phyloP scores from a whole-genome alignment of 2,113 vertebrate species.

The Thalassarche chlororhynchos region DNA sequence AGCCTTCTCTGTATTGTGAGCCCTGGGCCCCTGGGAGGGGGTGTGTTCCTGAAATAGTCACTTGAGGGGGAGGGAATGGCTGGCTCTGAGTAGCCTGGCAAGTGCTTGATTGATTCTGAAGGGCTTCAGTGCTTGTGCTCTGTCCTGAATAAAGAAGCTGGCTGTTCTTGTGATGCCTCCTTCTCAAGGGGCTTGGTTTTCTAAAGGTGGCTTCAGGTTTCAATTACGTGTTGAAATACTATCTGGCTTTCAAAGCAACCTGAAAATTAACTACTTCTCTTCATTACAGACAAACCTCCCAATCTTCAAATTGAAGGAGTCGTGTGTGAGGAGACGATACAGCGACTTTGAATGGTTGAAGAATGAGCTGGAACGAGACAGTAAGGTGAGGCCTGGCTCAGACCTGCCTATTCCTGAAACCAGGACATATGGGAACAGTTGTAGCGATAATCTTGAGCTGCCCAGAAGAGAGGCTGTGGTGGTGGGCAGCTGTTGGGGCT shows the following conservation, averaged over 20 bases:
- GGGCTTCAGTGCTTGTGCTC: background rate
- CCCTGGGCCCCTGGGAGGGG: background rate
- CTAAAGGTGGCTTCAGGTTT: background rate
- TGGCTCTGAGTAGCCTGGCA: background rate
- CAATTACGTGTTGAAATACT: background rate
- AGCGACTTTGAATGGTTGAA: conserved; percentile 99
- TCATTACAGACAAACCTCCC: conserved; percentile 92
- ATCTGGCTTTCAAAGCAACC: background rate
- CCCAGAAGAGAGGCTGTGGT: background rate
- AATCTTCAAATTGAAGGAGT: conserved; percentile 98
- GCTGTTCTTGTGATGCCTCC: background rate
- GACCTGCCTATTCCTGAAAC: background rate
- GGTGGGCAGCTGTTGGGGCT: background rate
- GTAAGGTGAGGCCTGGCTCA: conserved; percentile 85
- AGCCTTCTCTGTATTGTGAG: background rate
- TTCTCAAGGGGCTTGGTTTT: background rate
- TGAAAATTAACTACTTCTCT: background rate
- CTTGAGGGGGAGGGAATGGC: background rate
- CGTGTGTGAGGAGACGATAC: conserved; percentile 93
- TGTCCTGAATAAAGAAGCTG: background rate
- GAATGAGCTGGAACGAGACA: conserved; percentile 98
- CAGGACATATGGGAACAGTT: background rate
- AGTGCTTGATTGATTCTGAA: background rate
- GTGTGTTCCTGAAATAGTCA: background rate
- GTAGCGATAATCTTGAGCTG: background rate